Evolutionary conservation across 2,797 vertebrate species (phyloP), one percentile per base, ranked within the genome.

Genomic region (Sciurus carolinensis): DNA sequence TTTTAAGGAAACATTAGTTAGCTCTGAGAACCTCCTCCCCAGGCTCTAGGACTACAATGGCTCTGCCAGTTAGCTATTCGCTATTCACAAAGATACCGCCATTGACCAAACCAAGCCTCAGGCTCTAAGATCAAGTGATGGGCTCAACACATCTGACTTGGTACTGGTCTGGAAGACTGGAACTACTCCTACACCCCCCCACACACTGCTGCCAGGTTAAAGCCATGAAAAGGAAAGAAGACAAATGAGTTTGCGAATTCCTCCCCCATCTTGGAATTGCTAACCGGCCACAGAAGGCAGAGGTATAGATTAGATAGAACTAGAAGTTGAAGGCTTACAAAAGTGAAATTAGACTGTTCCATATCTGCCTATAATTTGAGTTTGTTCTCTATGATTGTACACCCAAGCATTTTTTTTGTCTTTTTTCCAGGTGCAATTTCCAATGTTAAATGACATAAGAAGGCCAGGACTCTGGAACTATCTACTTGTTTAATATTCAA

Each of bases 1-100:
- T 98, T 98, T 95, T 97, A 98, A 95, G 96, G 95, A 97, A 97
- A 95, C 89, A 96, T 92, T 92, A 89, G 97, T 97, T 96, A 97
- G 95, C 36, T 96, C 54, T 12, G 62, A 91, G 52, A 97, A 96
- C 59, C 80, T 88, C 95, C 86, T 93, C 64, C 91, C 76, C 73
- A 67, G 50, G 59, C 50, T 77, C 50, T 86, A 24, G 28, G 80
- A 87, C 92, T 95, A 95, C 71, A 94, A 92, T 57, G 42, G 42
- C 50, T 75, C 28, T 1, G 13, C 57, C 76, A 3, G 6, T 84
- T 80, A 81, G 66, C 81, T 87, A 50, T 2, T 57, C 0, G 0
- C 86, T 77, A 75, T 80, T 79, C 85, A 92, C 82, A 93, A 66
- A n/a, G 71, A 14, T 7, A 28, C 33, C n/a, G 77, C 52, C 69